phyloP scores from a whole-genome alignment of 1,140 invertebrate species.

The Drosophila persimilis region DNA sequence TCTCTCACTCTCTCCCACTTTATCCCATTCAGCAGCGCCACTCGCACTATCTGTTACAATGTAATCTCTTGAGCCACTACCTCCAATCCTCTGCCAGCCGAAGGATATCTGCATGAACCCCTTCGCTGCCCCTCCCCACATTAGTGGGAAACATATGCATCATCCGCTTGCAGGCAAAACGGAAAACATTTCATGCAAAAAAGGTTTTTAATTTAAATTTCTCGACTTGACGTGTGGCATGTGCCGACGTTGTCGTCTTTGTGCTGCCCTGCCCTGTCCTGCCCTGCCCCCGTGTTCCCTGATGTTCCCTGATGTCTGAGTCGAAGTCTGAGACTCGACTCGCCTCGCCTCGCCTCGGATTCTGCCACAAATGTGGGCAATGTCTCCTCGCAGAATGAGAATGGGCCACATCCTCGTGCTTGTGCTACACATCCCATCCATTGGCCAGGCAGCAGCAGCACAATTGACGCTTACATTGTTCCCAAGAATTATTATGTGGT shows the following conservation, averaged over 20 bases:
- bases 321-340: constrained; percentile 1
- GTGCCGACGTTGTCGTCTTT: constrained; percentile 53
- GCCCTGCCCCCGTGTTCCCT: constrained; percentile 41
- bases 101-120: too few relatives aligned
- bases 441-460: constrained; percentile 57
- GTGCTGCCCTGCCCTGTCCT: too few relatives aligned
- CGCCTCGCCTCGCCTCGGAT: not conserved
- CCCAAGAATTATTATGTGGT: constrained; percentile 78
- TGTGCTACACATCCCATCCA: constrained; percentile 14
- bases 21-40: too few relatives aligned
- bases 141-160: constrained; percentile 61
- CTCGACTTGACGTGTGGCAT: constrained; percentile 78
- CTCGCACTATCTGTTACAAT: constrained; percentile 20
- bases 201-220: constrained; percentile 81
- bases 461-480: constrained; percentile 80
- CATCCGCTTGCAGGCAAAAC: constrained; percentile 38
- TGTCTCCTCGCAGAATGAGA: constrained; percentile 40
- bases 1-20: not conserved
- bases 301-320: constrained; percentile 69
- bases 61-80: not conserved
- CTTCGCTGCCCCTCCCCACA: not conserved
- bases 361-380: constrained; percentile 61
- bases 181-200: constrained; percentile 71
- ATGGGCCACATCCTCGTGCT: constrained; percentile 49
- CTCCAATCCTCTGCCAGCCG: too few relatives aligned